Conservation (phyloP, 1,140 invertebrate species). For the Riptortus pedestris region DNA sequence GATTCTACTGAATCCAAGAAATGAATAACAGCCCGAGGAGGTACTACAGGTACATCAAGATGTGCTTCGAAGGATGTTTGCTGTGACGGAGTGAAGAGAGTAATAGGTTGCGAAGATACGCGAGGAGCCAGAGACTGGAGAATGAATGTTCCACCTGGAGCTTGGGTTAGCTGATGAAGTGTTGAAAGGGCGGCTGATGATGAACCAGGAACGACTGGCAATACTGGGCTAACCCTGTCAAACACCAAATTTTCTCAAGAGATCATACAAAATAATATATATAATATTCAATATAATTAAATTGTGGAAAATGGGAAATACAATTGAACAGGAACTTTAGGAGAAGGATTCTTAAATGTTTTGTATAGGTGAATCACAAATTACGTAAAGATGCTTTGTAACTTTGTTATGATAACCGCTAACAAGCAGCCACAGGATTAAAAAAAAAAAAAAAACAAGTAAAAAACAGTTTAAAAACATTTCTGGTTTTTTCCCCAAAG, state of each 20-base stretch:
- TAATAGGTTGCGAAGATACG: slow-evolving; percentile 22
- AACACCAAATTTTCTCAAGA: too few species aligned
- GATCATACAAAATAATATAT: not conserved
- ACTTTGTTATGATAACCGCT: too few species aligned
- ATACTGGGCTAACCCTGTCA: slow-evolving; percentile 36
- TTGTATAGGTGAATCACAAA: too few species aligned
- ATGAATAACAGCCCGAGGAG: slow-evolving; percentile 32
- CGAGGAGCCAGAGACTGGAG: slow-evolving; percentile 25
- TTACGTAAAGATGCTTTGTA: too few species aligned
- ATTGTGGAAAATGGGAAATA: too few species aligned
- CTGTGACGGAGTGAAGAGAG: slow-evolving; percentile 14
- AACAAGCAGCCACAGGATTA: too few species aligned
- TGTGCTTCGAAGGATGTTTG: slow-evolving; percentile 1
- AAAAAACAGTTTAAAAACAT: too few species aligned
- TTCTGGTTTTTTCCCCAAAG: too few species aligned
- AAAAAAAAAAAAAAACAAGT: too few species aligned
- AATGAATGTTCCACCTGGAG: slow-evolving; percentile 22
- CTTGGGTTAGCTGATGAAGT: slow-evolving; percentile 25
- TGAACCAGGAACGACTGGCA: slow-evolving; percentile 23
- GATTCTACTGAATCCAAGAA: slow-evolving; percentile 33
- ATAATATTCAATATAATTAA: too few species aligned
- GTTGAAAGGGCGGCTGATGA: slow-evolving; percentile 25
- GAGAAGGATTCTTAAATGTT: not conserved
- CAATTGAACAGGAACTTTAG: not conserved
- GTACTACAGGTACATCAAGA: slow-evolving; percentile 24